Base-by-base conservation (phyloP, 2,888 invertebrate species). In the Ochropleura leucogaster region DNA sequence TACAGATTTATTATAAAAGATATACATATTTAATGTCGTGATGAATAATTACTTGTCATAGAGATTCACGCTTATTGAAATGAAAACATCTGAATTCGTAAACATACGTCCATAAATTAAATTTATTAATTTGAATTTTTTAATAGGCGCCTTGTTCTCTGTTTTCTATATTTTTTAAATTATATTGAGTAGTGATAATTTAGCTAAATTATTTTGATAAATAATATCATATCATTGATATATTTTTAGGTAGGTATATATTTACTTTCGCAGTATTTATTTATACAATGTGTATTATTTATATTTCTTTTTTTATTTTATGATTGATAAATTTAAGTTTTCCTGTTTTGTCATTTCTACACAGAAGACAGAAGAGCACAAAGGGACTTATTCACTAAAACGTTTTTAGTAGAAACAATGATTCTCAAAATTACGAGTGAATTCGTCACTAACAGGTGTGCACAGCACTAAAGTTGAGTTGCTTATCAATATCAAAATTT, bases 41-140 rank as follows among this genome's bases (percentile, higher is more conserved):
- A 60, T 80, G 72, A 82, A 49, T 71, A 68, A 80, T 76, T 66
- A 53, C 47, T n/a, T 80, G 84, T 66, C 84, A 51, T 59, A 70
- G 49, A 80, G n/a, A 53, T 66, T 47, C 46, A 60, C 14, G 62
- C 59, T 64, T 47, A 64, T n/a, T 67, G 40, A 78, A 78, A 83
- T 70, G 5, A 83, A 79, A 81, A 74, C 67, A 70, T 81, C 51
- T 68, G 59, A 70, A 65, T 70, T 46, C 47, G 46, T 76, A n/a
- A 81, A 66, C 42, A 59, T 68, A 59, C 59, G 8, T 44, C 42
- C 9, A 20, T 7, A 6, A 59, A 74, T 30, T 30, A 47, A 59
- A 74, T 64, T 12, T 20, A 62, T 59, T 4, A 2, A 40, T 46
- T 55, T 44, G 40, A 9, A 12, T 44, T 55, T 66, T 57, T 72